These are phyloP conservation scores for Bovichtus diacanthus DNA, from an alignment of 2,797 vertebrate species.

Conservation along the genomic window DNA sequence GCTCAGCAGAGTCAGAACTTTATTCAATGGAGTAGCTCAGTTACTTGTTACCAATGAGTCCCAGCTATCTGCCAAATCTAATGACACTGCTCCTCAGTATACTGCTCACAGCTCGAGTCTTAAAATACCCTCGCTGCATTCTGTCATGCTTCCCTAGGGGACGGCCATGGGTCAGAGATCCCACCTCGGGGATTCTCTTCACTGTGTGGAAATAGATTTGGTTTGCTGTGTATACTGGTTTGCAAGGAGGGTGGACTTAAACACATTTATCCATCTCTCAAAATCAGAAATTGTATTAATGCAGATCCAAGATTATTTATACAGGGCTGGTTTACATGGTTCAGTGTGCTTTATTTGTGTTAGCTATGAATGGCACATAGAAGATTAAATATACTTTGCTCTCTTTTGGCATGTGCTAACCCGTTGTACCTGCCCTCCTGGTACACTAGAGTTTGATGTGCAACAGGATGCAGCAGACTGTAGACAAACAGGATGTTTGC, in stretches of 20 bases:
- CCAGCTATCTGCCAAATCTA: conserved; percentile 53
- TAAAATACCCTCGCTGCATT: conserved; percentile 78
- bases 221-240: conserved; percentile 39
- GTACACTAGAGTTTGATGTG: conserved; percentile 2
- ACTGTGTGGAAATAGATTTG: conserved; percentile 58
- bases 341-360: not conserved
- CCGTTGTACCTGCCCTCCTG: conserved; percentile 6
- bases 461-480: conserved; percentile 61
- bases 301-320: not conserved
- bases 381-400: conserved; percentile 5
- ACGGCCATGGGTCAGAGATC: conserved; percentile 58
- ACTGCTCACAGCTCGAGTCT: conserved; percentile 62
- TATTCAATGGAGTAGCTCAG: not conserved
- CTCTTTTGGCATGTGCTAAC: conserved; percentile 3
- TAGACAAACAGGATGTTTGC: conserved; percentile 77
- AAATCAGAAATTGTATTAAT: not conserved
- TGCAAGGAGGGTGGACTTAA: conserved; percentile 3
- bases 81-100: conserved; percentile 52
- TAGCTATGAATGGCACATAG: not conserved
- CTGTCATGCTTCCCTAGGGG: conserved; percentile 65
- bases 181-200: conserved; percentile 55
- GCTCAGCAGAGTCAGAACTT: not conserved
- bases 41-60: conserved; percentile 37
- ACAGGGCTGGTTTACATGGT: not conserved
- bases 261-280: not conserved